These are phyloP conservation scores for Eurois occulta DNA, from an alignment of 2,888 invertebrate species.

Conservation along the genomic window DNA sequence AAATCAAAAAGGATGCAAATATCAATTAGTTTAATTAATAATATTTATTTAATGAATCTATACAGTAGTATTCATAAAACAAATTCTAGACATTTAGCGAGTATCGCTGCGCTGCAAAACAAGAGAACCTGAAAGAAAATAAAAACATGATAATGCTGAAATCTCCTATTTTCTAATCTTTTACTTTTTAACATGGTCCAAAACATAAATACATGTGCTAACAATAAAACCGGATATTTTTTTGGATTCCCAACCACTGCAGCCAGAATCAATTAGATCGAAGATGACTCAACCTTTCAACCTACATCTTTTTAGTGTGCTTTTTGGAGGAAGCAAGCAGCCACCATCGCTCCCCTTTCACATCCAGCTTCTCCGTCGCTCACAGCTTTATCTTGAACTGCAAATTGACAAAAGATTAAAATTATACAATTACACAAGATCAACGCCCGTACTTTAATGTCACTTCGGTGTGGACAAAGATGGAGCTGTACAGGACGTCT, in stretches of 20 bases:
- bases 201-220: not conserved
- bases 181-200: not conserved
- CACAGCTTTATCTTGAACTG: slow-evolving; percentile 29
- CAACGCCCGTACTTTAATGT: not conserved
- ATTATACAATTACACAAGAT: not conserved
- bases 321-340: slow-evolving; percentile 15
- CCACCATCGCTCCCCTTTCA: slow-evolving; percentile 25
- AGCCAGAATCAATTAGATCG: not conserved
- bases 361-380: slow-evolving; percentile 42
- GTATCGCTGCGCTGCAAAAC: not conserved
- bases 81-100: not conserved
- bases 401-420: not conserved
- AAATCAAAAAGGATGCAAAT: not conserved
- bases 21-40: not conserved
- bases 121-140: slow-evolving; percentile 4
- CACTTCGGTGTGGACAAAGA: not conserved
- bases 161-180: not conserved
- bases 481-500: not conserved
- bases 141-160: not conserved
- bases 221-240: not conserved
- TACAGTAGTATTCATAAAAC: not conserved
- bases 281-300: not conserved
- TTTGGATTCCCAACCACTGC: no score
- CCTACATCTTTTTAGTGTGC: not conserved
- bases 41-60: not conserved